Evolutionary conservation across 2,113 vertebrate genomes (phyloP).

Genomic region (Bostrychus sinensis): DNA sequence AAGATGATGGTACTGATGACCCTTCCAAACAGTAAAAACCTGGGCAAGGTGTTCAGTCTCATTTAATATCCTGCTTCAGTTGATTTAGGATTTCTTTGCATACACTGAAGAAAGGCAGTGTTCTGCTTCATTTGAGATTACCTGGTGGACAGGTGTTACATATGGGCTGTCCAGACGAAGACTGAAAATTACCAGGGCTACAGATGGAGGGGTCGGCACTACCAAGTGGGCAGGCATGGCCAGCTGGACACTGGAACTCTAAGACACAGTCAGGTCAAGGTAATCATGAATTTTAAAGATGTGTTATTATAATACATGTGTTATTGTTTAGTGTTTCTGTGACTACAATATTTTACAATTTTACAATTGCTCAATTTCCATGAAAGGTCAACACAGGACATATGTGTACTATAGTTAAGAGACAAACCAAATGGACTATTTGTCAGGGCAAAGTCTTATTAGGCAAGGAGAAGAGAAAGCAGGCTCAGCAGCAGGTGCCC

Average conservation of each 20-base stretch:
- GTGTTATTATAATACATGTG: neutral
- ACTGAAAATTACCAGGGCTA: slow-evolving; percentile 84
- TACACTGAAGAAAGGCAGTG: neutral
- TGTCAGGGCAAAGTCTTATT: slow-evolving; percentile 16
- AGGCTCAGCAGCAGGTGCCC: slow-evolving; percentile 33
- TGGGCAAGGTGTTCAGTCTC: slow-evolving; percentile 1
- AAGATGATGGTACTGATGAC: slow-evolving; percentile 75
- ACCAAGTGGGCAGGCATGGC: slow-evolving; percentile 83
- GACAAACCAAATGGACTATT: slow-evolving; percentile 21
- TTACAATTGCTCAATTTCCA: neutral
- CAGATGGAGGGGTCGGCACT: slow-evolving; percentile 81
- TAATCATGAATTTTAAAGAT: slow-evolving; percentile 4
- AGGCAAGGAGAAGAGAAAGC: slow-evolving; percentile 25
- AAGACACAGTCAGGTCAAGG: slow-evolving; percentile 25
- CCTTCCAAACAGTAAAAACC: slow-evolving; percentile 87
- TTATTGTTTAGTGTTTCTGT: slow-evolving; percentile 3
- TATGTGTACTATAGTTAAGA: slow-evolving; percentile 28
- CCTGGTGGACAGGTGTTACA: slow-evolving; percentile 65
- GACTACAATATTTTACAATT: slow-evolving; percentile 9
- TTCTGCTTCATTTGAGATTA: slow-evolving; percentile 25
- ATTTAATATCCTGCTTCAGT: slow-evolving; percentile 4
- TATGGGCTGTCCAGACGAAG: slow-evolving; percentile 59
- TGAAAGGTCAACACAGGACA: neutral
- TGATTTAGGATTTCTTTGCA: slow-evolving; percentile 7
- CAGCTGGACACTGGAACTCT: slow-evolving; percentile 80